A percentile compares a stretch with the other conserved stretches of the same genome.
These are phyloP conservation scores for Melanocharis versteri DNA, from an alignment of 2,113 vertebrate genomes.

Conservation along the genomic window DNA sequence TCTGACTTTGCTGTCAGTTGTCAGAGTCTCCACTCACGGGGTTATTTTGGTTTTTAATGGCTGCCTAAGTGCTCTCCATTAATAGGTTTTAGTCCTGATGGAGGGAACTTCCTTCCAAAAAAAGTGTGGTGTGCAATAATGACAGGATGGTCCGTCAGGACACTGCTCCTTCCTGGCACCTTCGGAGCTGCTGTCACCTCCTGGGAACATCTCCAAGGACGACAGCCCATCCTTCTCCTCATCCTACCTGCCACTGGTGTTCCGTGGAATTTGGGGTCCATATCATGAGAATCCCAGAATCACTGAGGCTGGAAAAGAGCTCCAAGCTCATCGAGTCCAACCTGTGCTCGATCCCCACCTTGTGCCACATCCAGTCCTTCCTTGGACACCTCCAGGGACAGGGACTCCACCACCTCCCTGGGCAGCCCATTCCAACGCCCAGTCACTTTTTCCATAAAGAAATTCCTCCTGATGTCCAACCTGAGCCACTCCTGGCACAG, in stretches of 20 bases:
- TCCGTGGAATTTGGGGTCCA: background rate
- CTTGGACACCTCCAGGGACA: background rate
- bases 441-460: background rate
- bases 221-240: background rate
- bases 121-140: background rate
- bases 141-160: background rate
- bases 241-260: fast-evolving
- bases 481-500: background rate
- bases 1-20: background rate
- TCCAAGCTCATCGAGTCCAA: background rate
- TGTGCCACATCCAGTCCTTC: background rate
- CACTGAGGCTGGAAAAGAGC: background rate
- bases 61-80: background rate
- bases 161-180: background rate
- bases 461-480: background rate
- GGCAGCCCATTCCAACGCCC: background rate
- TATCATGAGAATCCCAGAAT: fast-evolving
- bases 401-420: background rate
- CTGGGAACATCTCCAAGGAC: background rate
- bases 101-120: background rate
- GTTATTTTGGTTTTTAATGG: conserved; percentile 34
- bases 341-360: fast-evolving
- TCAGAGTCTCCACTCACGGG: fast-evolving
- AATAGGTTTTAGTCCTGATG: background rate
- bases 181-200: background rate